A percentile compares a stretch with the other conserved stretches of the same genome.
Evolutionary conservation across 2,797 vertebrate species (phyloP).

Genomic region (Microtus obscurus): DNA sequence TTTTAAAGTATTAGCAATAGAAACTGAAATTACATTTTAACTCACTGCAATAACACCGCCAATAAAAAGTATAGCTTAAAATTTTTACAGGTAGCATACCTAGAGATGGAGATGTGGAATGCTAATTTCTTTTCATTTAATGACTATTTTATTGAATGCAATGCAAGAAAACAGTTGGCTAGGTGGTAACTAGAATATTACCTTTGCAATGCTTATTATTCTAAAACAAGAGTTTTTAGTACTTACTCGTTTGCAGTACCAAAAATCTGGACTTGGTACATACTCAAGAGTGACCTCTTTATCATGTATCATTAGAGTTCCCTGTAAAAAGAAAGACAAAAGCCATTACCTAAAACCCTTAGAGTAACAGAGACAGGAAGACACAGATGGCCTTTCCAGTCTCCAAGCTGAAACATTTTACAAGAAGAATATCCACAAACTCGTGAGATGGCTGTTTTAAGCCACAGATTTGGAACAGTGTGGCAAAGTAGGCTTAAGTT

Average conservation of each 20-base stretch:
- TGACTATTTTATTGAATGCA: not conserved
- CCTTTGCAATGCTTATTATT: not conserved
- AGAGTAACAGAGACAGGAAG: conserved; percentile 77
- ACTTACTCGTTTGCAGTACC: conserved; percentile 90
- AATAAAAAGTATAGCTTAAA: conserved; percentile 21
- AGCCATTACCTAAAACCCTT: conserved; percentile 65
- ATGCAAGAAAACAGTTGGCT: not conserved
- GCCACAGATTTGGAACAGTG: conserved; percentile 65
- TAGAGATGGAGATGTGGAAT: not conserved
- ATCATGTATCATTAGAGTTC: conserved; percentile 88
- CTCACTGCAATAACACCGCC: conserved; percentile 28
- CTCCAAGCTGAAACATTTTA: conserved; percentile 73
- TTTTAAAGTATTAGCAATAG: conserved; percentile 44
- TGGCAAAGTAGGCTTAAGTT: conserved; percentile 59
- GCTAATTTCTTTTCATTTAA: not conserved
- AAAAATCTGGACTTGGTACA: conserved; percentile 88
- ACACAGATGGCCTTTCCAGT: conserved; percentile 80
- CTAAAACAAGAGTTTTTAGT: conserved; percentile 60
- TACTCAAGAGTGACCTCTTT: conserved; percentile 90
- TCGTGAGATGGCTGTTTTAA: conserved; percentile 57
- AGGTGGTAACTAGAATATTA: not conserved
- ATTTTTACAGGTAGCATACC: not conserved
- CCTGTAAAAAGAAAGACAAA: conserved; percentile 87
- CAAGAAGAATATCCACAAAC: conserved; percentile 58
- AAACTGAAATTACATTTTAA: conserved; percentile 59